Evolutionary conservation across 2,113 vertebrate genomes (phyloP).

Genomic region (Pycnonotus jocosus): DNA sequence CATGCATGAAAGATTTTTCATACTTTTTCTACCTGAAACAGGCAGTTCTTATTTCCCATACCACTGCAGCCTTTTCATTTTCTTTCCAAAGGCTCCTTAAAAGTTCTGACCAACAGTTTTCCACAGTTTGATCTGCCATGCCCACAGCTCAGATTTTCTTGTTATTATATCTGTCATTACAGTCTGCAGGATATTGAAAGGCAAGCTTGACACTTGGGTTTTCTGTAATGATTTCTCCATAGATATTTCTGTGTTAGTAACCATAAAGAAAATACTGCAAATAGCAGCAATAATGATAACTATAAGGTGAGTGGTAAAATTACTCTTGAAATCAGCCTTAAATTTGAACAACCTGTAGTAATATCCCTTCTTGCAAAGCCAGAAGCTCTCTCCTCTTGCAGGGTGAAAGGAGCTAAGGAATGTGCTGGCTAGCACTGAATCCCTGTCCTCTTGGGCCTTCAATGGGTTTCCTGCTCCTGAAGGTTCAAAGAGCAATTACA

Average conservation of each 20-base stretch:
- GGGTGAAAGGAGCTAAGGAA: slow-evolving; percentile 69
- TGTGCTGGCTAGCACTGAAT: slow-evolving; percentile 59
- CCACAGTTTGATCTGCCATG: background rate
- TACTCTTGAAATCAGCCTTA: slow-evolving; percentile 27
- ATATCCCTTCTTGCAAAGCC: slow-evolving; percentile 25
- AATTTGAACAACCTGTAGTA: slow-evolving; percentile 17
- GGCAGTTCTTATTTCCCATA: background rate
- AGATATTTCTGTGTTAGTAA: background rate
- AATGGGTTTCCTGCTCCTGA: slow-evolving; percentile 72
- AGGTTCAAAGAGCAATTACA: slow-evolving; percentile 75
- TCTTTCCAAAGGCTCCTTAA: background rate
- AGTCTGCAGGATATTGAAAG: background rate
- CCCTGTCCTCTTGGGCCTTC: slow-evolving; percentile 66
- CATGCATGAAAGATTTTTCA: background rate
- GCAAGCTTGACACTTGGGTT: background rate
- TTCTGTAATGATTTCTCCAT: background rate
- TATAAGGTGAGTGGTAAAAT: slow-evolving; percentile 20
- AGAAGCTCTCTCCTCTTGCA: slow-evolving; percentile 25
- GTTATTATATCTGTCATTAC: background rate
- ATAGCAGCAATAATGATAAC: background rate
- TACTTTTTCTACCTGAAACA: background rate
- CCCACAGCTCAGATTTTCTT: background rate
- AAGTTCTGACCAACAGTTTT: background rate
- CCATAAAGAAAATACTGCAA: background rate
- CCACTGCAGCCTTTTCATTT: background rate